Percentiles rank a stretch among this genome's conserved stretches.
phyloP scores from a whole-genome alignment of 2,888 invertebrate genomes.

The Amiota minor region DNA sequence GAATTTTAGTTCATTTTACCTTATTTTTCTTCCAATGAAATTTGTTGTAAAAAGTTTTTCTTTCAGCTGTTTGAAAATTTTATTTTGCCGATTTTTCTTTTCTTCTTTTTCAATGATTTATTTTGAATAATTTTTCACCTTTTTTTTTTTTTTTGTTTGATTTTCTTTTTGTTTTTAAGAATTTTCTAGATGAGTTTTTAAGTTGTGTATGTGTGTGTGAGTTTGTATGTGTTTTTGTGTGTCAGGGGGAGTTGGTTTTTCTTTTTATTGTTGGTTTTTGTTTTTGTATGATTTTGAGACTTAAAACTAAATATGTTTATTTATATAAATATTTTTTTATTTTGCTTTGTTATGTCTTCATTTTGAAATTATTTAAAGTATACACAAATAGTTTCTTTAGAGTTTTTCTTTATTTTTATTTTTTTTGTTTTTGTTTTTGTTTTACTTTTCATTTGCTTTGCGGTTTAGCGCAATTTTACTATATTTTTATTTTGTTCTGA shows the following conservation, averaged over 20 bases:
- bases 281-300: constrained; percentile 57
- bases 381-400: constrained; percentile 64
- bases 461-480: background rate
- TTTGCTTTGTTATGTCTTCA: constrained; percentile 39
- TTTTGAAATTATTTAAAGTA: constrained; percentile 44
- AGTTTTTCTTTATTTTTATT: constrained; percentile 34
- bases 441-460: constrained; percentile 5
- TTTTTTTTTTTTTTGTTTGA: too few relatives aligned
- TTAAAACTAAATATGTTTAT: constrained; percentile 64
- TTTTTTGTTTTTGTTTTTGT: constrained; percentile 30
- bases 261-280: constrained; percentile 45
- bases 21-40: constrained; percentile 40
- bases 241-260: constrained; percentile 33
- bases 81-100: background rate
- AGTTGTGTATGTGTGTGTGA: constrained; percentile 30
- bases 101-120: constrained; percentile 13
- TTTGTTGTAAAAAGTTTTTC: constrained; percentile 11
- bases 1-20: constrained; percentile 33
- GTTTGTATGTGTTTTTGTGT: constrained; percentile 39
- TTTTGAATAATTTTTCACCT: constrained; percentile 13
- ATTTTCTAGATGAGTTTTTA: constrained; percentile 18
- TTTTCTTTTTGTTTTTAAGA: constrained; percentile 13
- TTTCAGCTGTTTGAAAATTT: constrained; percentile 20
- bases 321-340: constrained; percentile 63
- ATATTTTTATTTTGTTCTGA: constrained; percentile 50